phyloP scores from a whole-genome alignment of 2,888 invertebrate genomes.

The Hyppa rectilinea region DNA sequence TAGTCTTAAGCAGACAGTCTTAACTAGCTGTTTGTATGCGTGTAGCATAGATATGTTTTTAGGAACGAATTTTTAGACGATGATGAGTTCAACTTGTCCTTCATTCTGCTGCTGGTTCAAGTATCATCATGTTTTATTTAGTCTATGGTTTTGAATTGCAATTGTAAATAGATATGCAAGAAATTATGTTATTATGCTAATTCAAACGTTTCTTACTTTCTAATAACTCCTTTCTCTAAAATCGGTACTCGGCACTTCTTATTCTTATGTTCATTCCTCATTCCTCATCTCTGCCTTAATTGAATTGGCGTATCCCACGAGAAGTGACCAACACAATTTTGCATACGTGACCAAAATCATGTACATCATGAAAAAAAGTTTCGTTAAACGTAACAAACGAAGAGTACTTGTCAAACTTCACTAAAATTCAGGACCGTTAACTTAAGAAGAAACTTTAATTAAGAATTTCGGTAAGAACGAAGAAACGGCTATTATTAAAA shows the following conservation, averaged over 20 bases:
- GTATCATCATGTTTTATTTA: neutral
- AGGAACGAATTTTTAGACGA: neutral
- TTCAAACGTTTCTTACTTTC: neutral
- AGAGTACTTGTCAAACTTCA: neutral
- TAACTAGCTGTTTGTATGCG: slow-evolving; percentile 34
- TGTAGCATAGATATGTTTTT: neutral
- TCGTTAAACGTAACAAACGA: neutral
- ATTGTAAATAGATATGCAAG: neutral
- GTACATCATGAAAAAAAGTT: neutral
- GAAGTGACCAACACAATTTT: neutral
- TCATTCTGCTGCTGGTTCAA: neutral
- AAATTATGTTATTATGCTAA: neutral
- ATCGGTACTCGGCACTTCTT: neutral
- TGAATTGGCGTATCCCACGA: neutral
- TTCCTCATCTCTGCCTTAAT: neutral
- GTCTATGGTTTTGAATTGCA: neutral
- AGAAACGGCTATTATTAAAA: neutral
- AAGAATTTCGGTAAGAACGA: neutral
- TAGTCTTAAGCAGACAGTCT: neutral
- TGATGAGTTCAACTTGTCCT: neutral
- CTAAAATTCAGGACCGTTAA: neutral
- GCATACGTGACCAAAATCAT: slow-evolving; percentile 29
- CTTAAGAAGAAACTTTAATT: no score
- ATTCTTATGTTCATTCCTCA: neutral
- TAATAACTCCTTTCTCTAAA: neutral